Evolutionary conservation across 2,888 invertebrate genomes (phyloP).

Genomic region (Labia minor): DNA sequence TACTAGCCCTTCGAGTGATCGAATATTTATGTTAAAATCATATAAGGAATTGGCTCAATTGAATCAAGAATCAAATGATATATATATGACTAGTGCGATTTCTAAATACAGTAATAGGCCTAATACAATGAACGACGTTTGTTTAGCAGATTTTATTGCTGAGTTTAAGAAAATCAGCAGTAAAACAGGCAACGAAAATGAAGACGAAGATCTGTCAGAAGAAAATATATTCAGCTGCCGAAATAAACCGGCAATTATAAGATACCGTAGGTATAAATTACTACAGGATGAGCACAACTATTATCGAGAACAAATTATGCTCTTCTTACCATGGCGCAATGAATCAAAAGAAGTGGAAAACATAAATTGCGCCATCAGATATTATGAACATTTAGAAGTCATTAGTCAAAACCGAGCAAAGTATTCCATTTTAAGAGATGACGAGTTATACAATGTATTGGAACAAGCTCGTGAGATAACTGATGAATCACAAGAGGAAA

Average conservation of each 20-base stretch:
- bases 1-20: constrained; percentile 24
- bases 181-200: constrained; percentile 19
- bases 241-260: not conserved
- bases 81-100: constrained; percentile 21
- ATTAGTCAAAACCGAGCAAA: too few species aligned
- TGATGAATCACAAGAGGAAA: too few species aligned
- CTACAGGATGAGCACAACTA: too few species aligned
- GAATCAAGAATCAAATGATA: constrained; percentile 23
- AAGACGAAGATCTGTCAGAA: not conserved
- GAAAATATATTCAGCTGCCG: too few species aligned
- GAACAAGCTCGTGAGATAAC: too few species aligned
- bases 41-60: constrained; percentile 18
- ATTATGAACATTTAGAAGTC: too few species aligned
- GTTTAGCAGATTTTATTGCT: constrained; percentile 25
- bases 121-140: constrained; percentile 18
- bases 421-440: too few species aligned
- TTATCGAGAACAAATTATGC: too few species aligned
- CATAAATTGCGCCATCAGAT: not conserved
- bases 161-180: constrained; percentile 19
- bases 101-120: constrained; percentile 16
- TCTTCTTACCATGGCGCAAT: too few species aligned
- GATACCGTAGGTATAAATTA: too few species aligned
- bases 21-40: constrained; percentile 25
- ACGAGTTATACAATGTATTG: not conserved
- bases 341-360: not conserved